These are phyloP conservation scores for Synanthedon vespiformis DNA, from an alignment of 2,888 invertebrate species.

Conservation along the genomic window DNA sequence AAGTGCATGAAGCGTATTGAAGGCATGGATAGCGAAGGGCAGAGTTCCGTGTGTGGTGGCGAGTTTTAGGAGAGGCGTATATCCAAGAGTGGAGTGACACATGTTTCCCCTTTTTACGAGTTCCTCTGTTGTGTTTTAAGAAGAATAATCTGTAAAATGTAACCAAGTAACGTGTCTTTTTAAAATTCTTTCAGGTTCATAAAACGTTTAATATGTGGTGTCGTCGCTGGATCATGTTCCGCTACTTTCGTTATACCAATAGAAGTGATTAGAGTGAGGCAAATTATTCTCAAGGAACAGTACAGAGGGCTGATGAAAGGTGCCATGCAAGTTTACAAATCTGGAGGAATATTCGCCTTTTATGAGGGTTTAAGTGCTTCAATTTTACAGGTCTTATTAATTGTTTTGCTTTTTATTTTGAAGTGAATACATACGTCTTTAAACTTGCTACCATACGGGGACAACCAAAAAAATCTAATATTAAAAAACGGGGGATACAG, in stretches of 20 bases:
- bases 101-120: no score
- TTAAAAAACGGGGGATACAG: no score
- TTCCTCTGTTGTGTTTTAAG: no score
- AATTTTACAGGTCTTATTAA: conserved; percentile 32
- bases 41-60: no score
- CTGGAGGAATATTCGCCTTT: conserved; percentile 43
- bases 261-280: conserved; percentile 51
- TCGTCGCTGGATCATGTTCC: conserved; percentile 34
- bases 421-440: no score
- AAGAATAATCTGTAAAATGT: no score
- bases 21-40: no score
- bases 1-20: no score
- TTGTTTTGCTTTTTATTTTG: not conserved
- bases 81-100: no score
- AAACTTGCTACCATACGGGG: no score
- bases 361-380: conserved; percentile 48
- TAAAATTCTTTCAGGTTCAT: not conserved
- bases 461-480: no score
- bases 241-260: conserved; percentile 36
- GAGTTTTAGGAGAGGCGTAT: no score
- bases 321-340: conserved; percentile 33
- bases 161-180: not conserved
- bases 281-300: conserved; percentile 46
- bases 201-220: conserved; percentile 29
- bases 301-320: conserved; percentile 39